Base-by-base conservation (phyloP, 2,888 invertebrate genomes). In the Leucoptera coffeella region DNA sequence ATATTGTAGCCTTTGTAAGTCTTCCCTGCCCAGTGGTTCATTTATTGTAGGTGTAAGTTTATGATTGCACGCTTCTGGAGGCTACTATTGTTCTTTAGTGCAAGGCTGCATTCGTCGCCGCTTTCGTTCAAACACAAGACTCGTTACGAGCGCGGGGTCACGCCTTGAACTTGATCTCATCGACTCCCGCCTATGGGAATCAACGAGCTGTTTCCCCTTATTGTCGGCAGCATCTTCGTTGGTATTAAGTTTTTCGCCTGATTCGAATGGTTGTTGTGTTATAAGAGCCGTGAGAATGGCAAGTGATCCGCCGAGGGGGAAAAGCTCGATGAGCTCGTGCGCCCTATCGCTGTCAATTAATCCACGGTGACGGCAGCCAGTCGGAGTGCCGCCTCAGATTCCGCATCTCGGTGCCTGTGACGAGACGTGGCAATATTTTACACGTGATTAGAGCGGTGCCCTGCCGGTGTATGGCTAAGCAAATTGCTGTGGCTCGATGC, bases 391-490 rank as follows among this genome's bases (percentile, higher is more conserved):
- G n/a, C n/a, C n/a, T n/a, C n/a, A n/a, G n/a, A n/a, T n/a, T n/a
- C n/a, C n/a, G n/a, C n/a, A 55, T 54, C 54, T 50, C 47, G 50
- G 53, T 49, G 46, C 46, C 49, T 45, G 57, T 64, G 62, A 61
- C 57, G 56, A 49, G 50, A 39, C 48, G 39, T 45, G 44, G 62
- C 50, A 59, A 67, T 69, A 69, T 65, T 64, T 69, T 65, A 65
- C 67, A 69, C 67, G 51, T 69, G 65, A 65, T 65, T 67, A 65
- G 65, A 65, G 53, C 50, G 45, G 51, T 43, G 49, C 41, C 41
- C 47, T 45, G 50, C 53, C 59, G 51, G 55, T 62, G 59, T 64
- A 65, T 67, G 65, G 62, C 60, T 62, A 65, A 64, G 67, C 67
- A 65, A 69, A 69, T 69, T 69, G 67, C 64, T 48, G 49, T 54